A percentile compares a stretch with the other conserved stretches of the same genome.
Evolutionary conservation across 2,113 vertebrate species (phyloP).

Genomic region (Pachypanchax playfairii): DNA sequence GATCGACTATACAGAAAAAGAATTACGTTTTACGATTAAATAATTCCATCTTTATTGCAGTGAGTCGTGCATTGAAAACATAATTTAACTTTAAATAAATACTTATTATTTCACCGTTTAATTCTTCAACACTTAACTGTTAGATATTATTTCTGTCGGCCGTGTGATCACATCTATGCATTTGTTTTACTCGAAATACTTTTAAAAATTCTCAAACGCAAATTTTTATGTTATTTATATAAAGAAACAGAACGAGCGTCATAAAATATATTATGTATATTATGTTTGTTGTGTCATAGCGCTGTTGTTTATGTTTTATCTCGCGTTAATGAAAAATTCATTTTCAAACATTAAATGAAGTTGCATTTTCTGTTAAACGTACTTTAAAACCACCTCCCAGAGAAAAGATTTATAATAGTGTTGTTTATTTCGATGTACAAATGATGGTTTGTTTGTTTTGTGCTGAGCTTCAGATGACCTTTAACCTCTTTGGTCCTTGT

Average conservation of each 20-base stretch:
- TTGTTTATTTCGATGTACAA: slow-evolving; percentile 17
- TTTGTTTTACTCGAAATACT: neutral
- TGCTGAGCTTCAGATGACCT: slow-evolving; percentile 46
- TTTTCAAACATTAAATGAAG: slow-evolving; percentile 13
- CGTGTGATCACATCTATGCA: neutral
- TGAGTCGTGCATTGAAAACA: neutral
- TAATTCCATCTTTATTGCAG: neutral
- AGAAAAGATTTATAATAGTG: slow-evolving; percentile 19
- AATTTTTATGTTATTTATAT: slow-evolving; percentile 2
- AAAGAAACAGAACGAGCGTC: neutral
- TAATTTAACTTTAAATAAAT: neutral
- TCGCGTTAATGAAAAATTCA: neutral
- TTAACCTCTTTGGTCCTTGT: slow-evolving; percentile 44
- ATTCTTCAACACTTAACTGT: neutral
- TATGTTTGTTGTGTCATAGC: neutral
- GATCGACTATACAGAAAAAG: neutral
- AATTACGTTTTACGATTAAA: neutral
- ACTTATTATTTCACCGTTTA: neutral
- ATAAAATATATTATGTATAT: neutral
- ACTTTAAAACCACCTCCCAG: slow-evolving; percentile 12
- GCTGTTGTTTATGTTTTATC: neutral
- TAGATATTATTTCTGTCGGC: slow-evolving; percentile 10
- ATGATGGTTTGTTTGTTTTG: slow-evolving; percentile 28
- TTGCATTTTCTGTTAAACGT: slow-evolving; percentile 4
- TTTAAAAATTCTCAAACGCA: neutral